Conservation (phyloP, 1,140 invertebrate genomes). For the Eciton burchellii region DNA sequence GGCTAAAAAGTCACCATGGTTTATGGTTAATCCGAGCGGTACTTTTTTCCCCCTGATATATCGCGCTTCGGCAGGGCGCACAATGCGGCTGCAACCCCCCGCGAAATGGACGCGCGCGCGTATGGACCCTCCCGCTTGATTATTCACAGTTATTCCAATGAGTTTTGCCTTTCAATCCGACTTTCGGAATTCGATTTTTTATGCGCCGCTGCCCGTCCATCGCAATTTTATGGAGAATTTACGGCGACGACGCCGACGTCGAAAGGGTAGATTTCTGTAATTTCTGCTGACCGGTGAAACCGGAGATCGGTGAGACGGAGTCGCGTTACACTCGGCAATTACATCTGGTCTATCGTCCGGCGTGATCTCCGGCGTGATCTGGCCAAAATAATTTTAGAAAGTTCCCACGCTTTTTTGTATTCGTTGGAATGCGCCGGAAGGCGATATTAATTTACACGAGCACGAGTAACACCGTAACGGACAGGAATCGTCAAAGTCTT, state of each 20-base stretch:
- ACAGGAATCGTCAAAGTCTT: conserved; percentile 2
- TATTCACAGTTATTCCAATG: conserved; percentile 60
- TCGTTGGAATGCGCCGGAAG: not conserved
- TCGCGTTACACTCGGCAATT: not conserved
- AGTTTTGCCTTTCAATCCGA: conserved; percentile 43
- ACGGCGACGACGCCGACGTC: not conserved
- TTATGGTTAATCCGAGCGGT: conserved; percentile 57
- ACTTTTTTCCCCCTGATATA: conserved; percentile 52
- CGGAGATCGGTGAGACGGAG: not conserved
- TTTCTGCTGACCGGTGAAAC: not conserved
- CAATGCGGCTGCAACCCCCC: conserved; percentile 40
- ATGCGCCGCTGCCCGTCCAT: conserved; percentile 4
- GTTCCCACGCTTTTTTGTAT: not conserved
- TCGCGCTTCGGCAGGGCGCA: conserved; percentile 24
- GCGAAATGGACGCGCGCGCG: conserved; percentile 45
- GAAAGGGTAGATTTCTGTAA: not conserved
- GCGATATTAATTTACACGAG: not conserved
- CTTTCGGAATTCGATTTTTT: conserved; percentile 55
- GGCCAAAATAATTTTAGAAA: not conserved
- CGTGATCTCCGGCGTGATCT: too few relatives aligned
- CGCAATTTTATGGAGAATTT: conserved; percentile 34
- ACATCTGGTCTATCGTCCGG: too few relatives aligned
- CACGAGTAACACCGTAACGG: not conserved
- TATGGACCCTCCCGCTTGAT: conserved; percentile 27
- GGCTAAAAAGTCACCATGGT: conserved; percentile 56